These are phyloP conservation scores for Cyprinodon variegatus DNA, from an alignment of 2,113 vertebrate genomes.

Conservation along the genomic window DNA sequence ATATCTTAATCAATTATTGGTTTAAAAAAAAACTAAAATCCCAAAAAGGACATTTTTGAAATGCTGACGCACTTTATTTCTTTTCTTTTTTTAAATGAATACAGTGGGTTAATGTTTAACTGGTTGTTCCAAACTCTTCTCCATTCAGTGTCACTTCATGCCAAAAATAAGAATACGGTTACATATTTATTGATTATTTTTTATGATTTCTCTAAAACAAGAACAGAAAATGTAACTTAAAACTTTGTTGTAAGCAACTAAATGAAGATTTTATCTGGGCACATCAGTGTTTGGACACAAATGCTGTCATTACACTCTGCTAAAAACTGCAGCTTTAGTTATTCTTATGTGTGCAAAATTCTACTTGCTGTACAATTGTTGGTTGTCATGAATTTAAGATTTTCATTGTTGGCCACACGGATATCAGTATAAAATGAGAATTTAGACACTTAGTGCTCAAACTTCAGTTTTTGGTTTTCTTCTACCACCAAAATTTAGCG, in stretches of 20 bases:
- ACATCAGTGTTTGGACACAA: background rate
- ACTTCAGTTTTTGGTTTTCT: background rate
- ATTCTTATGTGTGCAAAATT: background rate
- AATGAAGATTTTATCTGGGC: too few relatives aligned
- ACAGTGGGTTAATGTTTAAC: background rate
- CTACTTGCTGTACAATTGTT: background rate
- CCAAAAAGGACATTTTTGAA: background rate
- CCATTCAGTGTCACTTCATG: background rate
- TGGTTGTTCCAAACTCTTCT: background rate
- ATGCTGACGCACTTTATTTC: background rate
- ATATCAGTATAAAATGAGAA: background rate
- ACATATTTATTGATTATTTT: too few relatives aligned
- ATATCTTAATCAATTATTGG: background rate
- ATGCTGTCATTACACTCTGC: background rate
- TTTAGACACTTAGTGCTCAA: background rate
- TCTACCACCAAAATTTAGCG: background rate
- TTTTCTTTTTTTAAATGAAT: background rate
- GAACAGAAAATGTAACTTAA: too few relatives aligned
- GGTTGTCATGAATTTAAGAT: background rate
- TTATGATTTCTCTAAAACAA: too few relatives aligned
- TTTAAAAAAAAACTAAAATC: background rate
- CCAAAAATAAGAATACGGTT: background rate
- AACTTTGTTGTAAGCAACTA: too few relatives aligned
- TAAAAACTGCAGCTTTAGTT: background rate
- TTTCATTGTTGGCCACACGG: background rate